These are phyloP conservation scores for Myopa tessellatipennis DNA, from an alignment of 2,888 invertebrate species.

Conservation along the genomic window DNA sequence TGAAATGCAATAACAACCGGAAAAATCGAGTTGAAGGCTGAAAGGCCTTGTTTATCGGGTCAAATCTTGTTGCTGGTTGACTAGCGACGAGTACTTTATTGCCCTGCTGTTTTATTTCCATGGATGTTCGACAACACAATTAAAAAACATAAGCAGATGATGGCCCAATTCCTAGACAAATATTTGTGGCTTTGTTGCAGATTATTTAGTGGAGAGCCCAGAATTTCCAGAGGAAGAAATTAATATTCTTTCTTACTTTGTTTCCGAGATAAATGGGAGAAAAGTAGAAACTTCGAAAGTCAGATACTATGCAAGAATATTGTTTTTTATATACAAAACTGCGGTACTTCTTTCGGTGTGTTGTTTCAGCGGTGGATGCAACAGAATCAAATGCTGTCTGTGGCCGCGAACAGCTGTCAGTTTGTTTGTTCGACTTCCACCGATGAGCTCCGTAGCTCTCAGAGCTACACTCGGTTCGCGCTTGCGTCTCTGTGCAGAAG, in stretches of 20 bases:
- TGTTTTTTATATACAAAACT: too few relatives aligned
- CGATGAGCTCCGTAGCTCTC: neutral
- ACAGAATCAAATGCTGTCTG: constrained; percentile 8
- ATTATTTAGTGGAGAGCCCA: too few relatives aligned
- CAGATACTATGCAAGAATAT: too few relatives aligned
- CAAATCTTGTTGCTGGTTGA: neutral
- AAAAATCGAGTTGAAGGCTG: neutral
- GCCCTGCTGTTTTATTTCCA: neutral
- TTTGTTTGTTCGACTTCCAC: constrained; percentile 31
- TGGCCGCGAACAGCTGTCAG: constrained; percentile 36
- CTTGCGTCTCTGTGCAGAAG: neutral
- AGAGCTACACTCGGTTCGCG: neutral
- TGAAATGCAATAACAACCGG: neutral
- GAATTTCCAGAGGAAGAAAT: too few relatives aligned
- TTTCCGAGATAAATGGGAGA: too few relatives aligned
- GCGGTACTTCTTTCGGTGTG: neutral
- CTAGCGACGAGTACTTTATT: neutral
- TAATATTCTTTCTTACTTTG: too few relatives aligned
- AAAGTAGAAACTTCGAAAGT: too few relatives aligned
- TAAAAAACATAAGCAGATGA: too few relatives aligned
- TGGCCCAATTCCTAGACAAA: too few relatives aligned
- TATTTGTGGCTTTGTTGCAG: too few relatives aligned
- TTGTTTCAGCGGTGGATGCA: neutral
- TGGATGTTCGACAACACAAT: too few relatives aligned
- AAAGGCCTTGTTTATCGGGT: neutral